Evolutionary conservation across 2,888 invertebrate genomes (phyloP), one percentile per base, ranked within the genome.

Genomic region (Hirtodrosophila histrioides): DNA sequence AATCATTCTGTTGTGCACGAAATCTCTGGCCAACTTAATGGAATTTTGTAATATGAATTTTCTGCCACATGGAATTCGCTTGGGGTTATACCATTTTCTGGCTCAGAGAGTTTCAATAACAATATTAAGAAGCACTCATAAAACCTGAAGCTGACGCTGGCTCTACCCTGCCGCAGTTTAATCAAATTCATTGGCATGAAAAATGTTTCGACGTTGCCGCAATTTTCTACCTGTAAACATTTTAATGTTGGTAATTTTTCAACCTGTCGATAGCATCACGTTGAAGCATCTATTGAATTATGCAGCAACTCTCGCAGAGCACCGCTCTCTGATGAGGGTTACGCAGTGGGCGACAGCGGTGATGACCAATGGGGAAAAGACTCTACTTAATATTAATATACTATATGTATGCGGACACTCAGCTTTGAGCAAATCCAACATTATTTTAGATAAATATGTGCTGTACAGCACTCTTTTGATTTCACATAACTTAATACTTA

Each of bases 161-260:
- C 55, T 24, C 27, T 31, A 8, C 9, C 9, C 11, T 51, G 49
- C 37, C 40, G n/a, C 41, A 40, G 2, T 9, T 31, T 77, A 84
- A 82, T 82, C 78, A 75, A 84, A 84, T 86, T 80, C 74, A 86
- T 75, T 86, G 72, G 65, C 61, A 71, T 66, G 74, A 68, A 84
- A 84, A 74, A 77, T 77, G 63, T 73, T 61, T 58, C 17, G 56
- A 69, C 55, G 66, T 33, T 63, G 54, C 51, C 61, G 37, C 48
- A 66, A 67, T 78, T 65, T 78, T 61, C 65, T 43, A 71, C 75
- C 65, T 70, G 70, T 57, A 66, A 68, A 69, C 68, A 68, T 63
- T 62, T 78, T 76, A 60, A 75, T 62, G 70, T 66, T 65, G 64
- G 64, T 73, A 74, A 73, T 86, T 76, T 80, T 65, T 58, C 68